Percentiles rank a stretch among this genome's conserved stretches.
phyloP scores from a whole-genome alignment of 35 echinoderm and acorn worm species.

The Patiria miniata region DNA sequence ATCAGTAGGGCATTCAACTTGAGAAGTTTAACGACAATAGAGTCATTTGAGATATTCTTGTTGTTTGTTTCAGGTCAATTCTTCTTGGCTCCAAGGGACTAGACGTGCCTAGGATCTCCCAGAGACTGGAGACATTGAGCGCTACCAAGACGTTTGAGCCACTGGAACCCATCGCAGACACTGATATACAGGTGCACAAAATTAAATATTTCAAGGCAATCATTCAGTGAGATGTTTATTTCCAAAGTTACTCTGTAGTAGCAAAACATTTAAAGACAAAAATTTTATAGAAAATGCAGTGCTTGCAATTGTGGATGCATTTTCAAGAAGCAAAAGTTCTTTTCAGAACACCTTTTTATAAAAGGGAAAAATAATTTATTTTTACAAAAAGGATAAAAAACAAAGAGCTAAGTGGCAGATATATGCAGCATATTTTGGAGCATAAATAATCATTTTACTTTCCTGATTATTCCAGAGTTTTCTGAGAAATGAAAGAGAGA shows the following conservation, averaged over 20 bases:
- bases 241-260: too few relatives aligned
- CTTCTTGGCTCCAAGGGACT: conserved; percentile 91
- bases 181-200: conserved; percentile 83
- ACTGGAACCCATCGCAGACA: conserved; percentile 90
- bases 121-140: conserved; percentile 85
- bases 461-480: conserved; percentile 69
- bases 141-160: conserved; percentile 94
- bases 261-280: not conserved
- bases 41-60: not conserved
- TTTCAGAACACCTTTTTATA: too few relatives aligned
- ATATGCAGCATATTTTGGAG: too few relatives aligned
- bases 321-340: too few relatives aligned
- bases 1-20: too few relatives aligned
- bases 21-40: not conserved
- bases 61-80: conserved; percentile 61
- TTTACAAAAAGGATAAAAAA: too few relatives aligned
- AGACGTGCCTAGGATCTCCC: conserved; percentile 93
- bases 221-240: not conserved
- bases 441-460: too few relatives aligned
- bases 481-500: conserved; percentile 96
- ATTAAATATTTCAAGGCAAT: not conserved
- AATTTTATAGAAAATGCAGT: not conserved
- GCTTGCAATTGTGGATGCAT: too few relatives aligned
- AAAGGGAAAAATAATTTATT: too few relatives aligned
- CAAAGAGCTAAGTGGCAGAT: not conserved